phyloP scores from a whole-genome alignment of 2,113 vertebrate genomes.

The Sylvietta virens region DNA sequence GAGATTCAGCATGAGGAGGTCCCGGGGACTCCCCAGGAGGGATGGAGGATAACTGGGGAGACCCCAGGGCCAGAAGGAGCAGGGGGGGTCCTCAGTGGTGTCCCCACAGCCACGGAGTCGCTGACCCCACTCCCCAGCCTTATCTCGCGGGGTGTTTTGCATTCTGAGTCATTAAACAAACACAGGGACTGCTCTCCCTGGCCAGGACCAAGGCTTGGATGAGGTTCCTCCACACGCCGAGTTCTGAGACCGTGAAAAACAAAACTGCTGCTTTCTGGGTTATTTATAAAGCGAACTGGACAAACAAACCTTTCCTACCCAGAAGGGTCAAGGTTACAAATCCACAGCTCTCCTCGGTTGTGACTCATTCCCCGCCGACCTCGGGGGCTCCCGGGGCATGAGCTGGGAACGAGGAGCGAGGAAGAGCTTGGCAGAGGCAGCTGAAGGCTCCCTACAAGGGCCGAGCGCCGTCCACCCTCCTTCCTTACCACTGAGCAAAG shows the following conservation, averaged over 20 bases:
- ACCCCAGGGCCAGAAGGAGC: not conserved
- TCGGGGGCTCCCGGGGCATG: not conserved
- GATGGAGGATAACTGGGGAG: not conserved
- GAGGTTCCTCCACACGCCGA: not conserved
- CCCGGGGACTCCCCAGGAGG: accelerated
- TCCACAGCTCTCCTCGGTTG: not conserved
- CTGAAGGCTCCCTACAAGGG: not conserved
- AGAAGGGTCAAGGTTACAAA: not conserved
- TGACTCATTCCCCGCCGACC: not conserved
- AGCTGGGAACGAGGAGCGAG: not conserved
- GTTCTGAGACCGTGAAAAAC: not conserved
- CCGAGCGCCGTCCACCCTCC: not conserved
- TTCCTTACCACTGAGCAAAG: accelerated
- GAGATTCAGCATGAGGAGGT: accelerated
- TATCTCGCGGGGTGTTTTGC: not conserved
- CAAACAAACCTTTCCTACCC: slow-evolving; percentile 9
- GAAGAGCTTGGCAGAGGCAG: not conserved
- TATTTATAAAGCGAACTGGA: not conserved
- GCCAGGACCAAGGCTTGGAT: not conserved
- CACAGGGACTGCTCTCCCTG: not conserved
- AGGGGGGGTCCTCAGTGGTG: not conserved
- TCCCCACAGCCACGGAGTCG: not conserved
- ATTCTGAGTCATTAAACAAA: not conserved
- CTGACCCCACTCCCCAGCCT: not conserved
- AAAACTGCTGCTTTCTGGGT: not conserved